Evolutionary conservation across 2,797 vertebrate species (phyloP), one percentile per base, ranked within the genome.

Genomic region (Cichlasoma orientale): DNA sequence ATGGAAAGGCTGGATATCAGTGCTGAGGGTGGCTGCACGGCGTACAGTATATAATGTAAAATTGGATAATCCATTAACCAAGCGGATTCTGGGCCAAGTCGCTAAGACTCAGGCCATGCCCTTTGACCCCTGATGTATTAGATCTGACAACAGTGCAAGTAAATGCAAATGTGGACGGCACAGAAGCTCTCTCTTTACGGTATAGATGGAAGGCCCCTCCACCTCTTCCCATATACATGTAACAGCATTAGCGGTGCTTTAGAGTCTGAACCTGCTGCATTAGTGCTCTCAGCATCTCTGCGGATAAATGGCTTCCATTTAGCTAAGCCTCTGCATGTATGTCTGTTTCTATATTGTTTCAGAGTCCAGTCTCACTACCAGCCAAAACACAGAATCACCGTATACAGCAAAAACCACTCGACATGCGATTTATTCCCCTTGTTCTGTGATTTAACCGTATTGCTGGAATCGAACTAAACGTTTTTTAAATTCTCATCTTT

Each of bases 11-110:
- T 66, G 19, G 18, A 59, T 66, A 71, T 53, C 54, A 11, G 50
- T 29, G 52, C 74, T 33, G 27, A 75, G 59, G 58, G 66, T 21
- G 74, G 66, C 53, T 27, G 50, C 61, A 69, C 74, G 18, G 44
- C 72, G 50, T 12, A 77, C 73, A 82, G 75, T 69, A 58, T 59
- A 41, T 47, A 47, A 50, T 66, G 10, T 79, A 75, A 80, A 90
- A 90, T 77, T 89, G 57, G 72, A 89, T 86, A 88, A 93, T 87
- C 84, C 82, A 47, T 77, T 78, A 92, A 90, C 88, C 74, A 92
- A 90, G 70, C 29, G 29, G 57, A 88, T 86, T 86, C 78, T 74
- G 75, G 80, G 81, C 27, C 77, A 71, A 71, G 25, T 70, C 61
- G 44, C 82, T 83, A 68, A 90, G 52, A 87, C 78, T 56, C 36